Percentiles rank a stretch among this genome's conserved stretches.
Evolutionary conservation across 2,888 invertebrate genomes (phyloP).

Genomic region (Byasa hedistus): DNA sequence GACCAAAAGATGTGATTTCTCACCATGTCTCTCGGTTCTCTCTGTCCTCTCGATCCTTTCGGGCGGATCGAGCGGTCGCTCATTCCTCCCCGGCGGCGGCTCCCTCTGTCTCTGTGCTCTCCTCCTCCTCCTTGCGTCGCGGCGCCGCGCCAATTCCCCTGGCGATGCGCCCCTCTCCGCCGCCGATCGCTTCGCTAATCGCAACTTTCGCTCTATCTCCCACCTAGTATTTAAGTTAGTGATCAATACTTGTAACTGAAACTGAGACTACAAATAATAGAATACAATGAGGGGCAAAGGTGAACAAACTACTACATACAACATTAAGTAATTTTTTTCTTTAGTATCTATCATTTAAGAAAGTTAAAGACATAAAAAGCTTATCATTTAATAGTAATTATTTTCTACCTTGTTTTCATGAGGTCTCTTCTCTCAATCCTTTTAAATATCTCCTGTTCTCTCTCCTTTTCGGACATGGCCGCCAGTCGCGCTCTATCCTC

Average conservation of each 20-base stretch:
- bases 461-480: slow-evolving; percentile 96
- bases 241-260: not conserved
- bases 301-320: too few species aligned
- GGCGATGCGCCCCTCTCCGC: slow-evolving; percentile 63
- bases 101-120: slow-evolving; percentile 42
- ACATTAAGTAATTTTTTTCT: too few species aligned
- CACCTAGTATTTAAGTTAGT: slow-evolving; percentile 69
- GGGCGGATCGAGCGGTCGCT: slow-evolving; percentile 10
- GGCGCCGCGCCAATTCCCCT: slow-evolving; percentile 51
- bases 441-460: slow-evolving; percentile 98
- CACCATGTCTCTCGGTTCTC: slow-evolving; percentile 29
- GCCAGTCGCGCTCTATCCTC: slow-evolving; percentile 94
- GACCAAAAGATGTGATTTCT: not conserved
- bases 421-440: slow-evolving; percentile 96
- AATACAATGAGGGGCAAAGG: too few species aligned
- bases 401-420: slow-evolving; percentile 88
- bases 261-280: too few species aligned
- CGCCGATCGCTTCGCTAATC: slow-evolving; percentile 82
- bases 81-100: not conserved
- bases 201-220: slow-evolving; percentile 96
- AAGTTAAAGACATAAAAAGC: too few species aligned
- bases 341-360: too few species aligned
- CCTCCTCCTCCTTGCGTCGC: slow-evolving; percentile 52
- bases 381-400: not conserved
- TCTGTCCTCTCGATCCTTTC: slow-evolving; percentile 31